These are phyloP conservation scores for Leptura quadrifasciata DNA, from an alignment of 2,888 invertebrate species.

Conservation along the genomic window DNA sequence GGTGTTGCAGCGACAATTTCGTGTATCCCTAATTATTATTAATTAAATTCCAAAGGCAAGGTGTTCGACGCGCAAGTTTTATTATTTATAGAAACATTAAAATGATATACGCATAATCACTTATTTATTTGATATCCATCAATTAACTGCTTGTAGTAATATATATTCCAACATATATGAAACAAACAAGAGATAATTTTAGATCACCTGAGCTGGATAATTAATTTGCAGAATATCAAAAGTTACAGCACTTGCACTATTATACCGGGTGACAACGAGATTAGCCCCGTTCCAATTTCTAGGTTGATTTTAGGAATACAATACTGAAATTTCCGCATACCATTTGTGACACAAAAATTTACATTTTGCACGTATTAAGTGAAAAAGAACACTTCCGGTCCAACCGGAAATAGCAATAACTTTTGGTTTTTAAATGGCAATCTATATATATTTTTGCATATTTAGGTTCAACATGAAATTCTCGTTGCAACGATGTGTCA, in stretches of 20 bases:
- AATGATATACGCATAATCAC: conserved; percentile 28
- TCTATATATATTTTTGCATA: no score
- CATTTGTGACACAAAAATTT: no score
- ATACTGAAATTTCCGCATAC: no score
- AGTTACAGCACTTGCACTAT: background rate
- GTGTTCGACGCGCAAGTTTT: conserved; percentile 36
- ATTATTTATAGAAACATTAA: conserved; percentile 38
- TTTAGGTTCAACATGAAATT: no score
- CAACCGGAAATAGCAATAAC: no score
- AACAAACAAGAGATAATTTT: conserved; percentile 13
- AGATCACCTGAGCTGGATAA: background rate
- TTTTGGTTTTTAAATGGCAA: no score
- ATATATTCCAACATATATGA: background rate
- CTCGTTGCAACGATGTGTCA: no score
- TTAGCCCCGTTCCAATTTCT: no score
- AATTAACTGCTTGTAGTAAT: conserved; percentile 8
- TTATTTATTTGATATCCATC: conserved; percentile 17
- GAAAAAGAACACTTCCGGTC: no score
- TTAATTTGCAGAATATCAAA: background rate
- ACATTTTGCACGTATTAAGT: no score
- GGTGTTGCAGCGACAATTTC: conserved; percentile 22
- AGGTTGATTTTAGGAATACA: no score
- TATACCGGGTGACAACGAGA: no score
- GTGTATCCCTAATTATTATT: conserved; percentile 33
- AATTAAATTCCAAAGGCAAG: conserved; percentile 36